Evolutionary conservation across 2,888 invertebrate genomes (phyloP).

Genomic region (Pandemis cinnamomeana): DNA sequence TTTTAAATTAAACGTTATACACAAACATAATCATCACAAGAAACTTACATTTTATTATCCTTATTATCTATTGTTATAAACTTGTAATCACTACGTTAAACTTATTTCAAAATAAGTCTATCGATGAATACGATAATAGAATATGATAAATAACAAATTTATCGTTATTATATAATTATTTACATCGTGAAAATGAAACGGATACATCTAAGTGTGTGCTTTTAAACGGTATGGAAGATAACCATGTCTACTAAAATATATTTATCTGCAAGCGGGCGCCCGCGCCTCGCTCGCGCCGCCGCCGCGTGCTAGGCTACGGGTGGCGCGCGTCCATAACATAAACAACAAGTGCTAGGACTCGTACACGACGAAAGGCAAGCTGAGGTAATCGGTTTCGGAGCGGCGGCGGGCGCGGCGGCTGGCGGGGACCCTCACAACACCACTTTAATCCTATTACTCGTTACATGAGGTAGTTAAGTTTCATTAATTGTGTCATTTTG

Average conservation of each 20-base stretch:
- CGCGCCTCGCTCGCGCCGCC: constrained; percentile 42
- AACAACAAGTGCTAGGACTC: not conserved
- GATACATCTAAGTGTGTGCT: constrained; percentile 73
- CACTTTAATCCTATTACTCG: constrained; percentile 70
- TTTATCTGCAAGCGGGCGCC: constrained; percentile 44
- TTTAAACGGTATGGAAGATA: constrained; percentile 73
- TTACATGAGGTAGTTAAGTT: constrained; percentile 82
- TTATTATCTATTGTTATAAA: constrained; percentile 72
- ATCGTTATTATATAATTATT: constrained; percentile 70
- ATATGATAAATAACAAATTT: constrained; percentile 82
- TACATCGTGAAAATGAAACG: constrained; percentile 75
- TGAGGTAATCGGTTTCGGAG: constrained; percentile 50
- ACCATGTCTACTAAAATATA: constrained; percentile 70
- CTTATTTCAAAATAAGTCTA: constrained; percentile 80
- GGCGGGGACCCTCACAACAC: constrained; percentile 59
- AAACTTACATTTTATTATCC: constrained; percentile 64
- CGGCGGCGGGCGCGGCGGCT: constrained; percentile 45
- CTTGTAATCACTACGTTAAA: constrained; percentile 76
- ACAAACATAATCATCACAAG: constrained; percentile 78
- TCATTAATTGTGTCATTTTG: constrained; percentile 68
- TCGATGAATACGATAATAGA: constrained; percentile 77
- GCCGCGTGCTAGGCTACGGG: not conserved
- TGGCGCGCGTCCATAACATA: constrained; percentile 43
- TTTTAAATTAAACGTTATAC: constrained; percentile 79
- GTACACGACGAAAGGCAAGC: constrained; percentile 68